Evolutionary conservation across 2,113 vertebrate species (phyloP).

Genomic region (Natator depressus): DNA sequence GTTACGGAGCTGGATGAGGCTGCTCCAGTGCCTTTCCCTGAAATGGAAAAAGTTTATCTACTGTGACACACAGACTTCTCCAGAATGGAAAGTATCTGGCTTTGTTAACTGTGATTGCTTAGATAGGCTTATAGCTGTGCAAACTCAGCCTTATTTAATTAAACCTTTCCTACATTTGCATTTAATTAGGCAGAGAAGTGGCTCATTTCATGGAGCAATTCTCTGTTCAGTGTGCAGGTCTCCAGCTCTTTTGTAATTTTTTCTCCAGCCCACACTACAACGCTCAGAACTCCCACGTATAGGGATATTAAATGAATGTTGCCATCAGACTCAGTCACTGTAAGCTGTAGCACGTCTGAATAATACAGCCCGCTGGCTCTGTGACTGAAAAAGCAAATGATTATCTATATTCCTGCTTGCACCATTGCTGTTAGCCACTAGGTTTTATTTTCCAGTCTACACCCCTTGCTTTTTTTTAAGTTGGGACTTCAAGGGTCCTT

Average conservation of each 20-base stretch:
- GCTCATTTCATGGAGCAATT: background rate
- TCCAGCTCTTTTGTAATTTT: background rate
- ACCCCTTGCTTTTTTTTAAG: rapidly evolving
- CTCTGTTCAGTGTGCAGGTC: background rate
- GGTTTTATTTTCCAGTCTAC: background rate
- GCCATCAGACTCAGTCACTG: too few species aligned
- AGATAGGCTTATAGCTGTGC: background rate
- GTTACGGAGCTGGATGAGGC: too few species aligned
- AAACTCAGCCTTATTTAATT: background rate
- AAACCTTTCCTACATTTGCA: background rate
- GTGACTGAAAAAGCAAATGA: background rate
- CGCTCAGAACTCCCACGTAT: background rate
- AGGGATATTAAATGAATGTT: background rate
- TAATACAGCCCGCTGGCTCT: background rate
- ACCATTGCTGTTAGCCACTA: background rate
- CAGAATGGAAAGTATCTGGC: background rate
- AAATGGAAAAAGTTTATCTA: background rate
- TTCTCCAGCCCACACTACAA: background rate
- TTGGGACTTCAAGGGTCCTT: background rate
- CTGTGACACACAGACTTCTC: rapidly evolving
- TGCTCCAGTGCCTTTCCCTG: too few species aligned
- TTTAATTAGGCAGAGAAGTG: background rate
- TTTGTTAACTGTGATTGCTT: background rate
- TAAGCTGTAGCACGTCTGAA: background rate
- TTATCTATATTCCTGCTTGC: background rate